phyloP scores from a whole-genome alignment of 2,888 invertebrate species.

The Erebia ligea region DNA sequence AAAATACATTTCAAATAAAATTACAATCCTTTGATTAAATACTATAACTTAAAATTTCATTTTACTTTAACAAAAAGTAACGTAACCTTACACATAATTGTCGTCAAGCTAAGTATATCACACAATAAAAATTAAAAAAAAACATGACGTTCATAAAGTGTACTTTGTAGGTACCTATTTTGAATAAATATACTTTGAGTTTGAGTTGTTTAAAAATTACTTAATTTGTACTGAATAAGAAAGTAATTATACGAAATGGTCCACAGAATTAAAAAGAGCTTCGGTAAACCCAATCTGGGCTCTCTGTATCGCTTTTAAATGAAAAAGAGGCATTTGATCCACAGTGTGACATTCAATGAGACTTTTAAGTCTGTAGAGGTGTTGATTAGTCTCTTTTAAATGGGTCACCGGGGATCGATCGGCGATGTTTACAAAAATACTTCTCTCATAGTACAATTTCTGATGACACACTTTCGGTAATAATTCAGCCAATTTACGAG shows the following conservation, averaged over 20 bases:
- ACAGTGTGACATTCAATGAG: background rate
- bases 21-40: no score
- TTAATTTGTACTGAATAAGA: background rate
- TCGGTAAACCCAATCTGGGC: background rate
- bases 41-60: no score
- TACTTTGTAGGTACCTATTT: no score
- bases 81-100: no score
- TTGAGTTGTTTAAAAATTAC: no score
- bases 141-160: no score
- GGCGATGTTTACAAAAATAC: conserved; percentile 12
- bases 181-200: no score
- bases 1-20: no score
- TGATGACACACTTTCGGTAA: conserved; percentile 33
- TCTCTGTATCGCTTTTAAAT: background rate
- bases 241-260: background rate
- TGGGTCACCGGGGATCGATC: conserved; percentile 21
- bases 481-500: conserved; percentile 18
- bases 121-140: no score
- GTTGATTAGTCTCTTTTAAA: conserved; percentile 23
- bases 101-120: no score
- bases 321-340: background rate
- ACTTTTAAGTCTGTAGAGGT: background rate
- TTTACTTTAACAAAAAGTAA: no score
- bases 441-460: conserved; percentile 43
- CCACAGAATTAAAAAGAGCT: conserved; percentile 1